Conservation (phyloP, 1,140 invertebrate genomes). For the Tetranychus urticae region DNA sequence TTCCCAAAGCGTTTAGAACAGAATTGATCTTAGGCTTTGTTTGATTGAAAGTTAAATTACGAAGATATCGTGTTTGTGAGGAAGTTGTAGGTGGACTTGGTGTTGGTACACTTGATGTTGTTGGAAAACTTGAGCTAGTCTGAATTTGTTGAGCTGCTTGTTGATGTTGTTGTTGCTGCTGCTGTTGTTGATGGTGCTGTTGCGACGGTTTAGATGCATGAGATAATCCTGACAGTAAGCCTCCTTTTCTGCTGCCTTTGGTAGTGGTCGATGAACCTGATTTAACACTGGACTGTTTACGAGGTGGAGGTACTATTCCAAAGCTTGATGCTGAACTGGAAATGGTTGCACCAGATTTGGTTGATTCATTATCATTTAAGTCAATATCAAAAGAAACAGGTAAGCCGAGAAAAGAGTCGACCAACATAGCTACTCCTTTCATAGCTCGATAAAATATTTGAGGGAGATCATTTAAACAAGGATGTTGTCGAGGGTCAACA, state of each 20-base stretch:
- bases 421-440: conserved; percentile 67
- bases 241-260: background rate
- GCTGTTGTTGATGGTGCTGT: background rate
- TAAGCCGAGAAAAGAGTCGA: conserved; percentile 72
- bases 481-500: conserved; percentile 68
- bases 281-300: background rate
- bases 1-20: conserved; percentile 79
- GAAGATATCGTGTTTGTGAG: background rate
- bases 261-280: background rate
- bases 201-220: background rate
- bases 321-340: background rate
- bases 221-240: background rate
- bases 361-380: background rate
- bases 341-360: background rate
- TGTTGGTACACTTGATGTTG: background rate
- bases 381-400: background rate
- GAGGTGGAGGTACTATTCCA: background rate
- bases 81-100: background rate
- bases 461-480: conserved; percentile 60
- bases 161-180: background rate
- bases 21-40: conserved; percentile 65
- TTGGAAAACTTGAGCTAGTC: background rate
- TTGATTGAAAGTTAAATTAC: conserved; percentile 10
- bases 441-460: conserved; percentile 80
- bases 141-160: background rate